Base-by-base conservation (phyloP, 2,888 invertebrate species). In the Acronicta psi region DNA sequence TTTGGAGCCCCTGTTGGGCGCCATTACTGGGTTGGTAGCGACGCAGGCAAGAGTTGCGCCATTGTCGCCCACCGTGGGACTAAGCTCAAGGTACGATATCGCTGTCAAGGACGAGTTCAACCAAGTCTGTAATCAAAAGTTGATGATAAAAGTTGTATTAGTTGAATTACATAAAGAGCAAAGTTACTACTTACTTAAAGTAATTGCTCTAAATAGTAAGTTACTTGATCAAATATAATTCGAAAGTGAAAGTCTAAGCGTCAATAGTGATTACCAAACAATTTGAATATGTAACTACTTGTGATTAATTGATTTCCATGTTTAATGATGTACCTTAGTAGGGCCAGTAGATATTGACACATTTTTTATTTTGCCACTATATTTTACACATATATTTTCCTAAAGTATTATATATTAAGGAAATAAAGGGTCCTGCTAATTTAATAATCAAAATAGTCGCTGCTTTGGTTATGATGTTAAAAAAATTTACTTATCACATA, bases 11-110 rank as follows among this genome's bases (percentile, higher is more conserved):
- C 90, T 81, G 42, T 84, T 90, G 23, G 93, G 89, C 23, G 91
- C 91, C 91, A 94, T 90, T 6, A 85, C 88, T 6, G 89, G 83
- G 79, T 94, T 94, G 40, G 92, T 93, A 17, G 94, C 93, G 40
- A 93, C 85, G 69, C 94, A 94, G 14, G 94, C 92, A 18, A 94
- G 83, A 2, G 94, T 93, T 8, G 89, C 91, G 1, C 90, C 90
- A 69, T 94, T 85, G 78, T 94, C 91, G 14, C 71, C 79, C 25
- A 90, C 87, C 3, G 86, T 79, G 7, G 93, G 92, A 8, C 81
- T 88, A 59, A 93, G 77, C 77, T 92, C 85, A 64, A 93, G 66
- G 61, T 86, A 89, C 0, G 94, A 94, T 37, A 89, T 84, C 1
- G 92, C 90, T 4, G 84, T 89, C 7, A 85, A 82, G 0, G 87